These are phyloP conservation scores for Maccullochella peelii DNA, from an alignment of 2,113 vertebrate species.

Conservation along the genomic window DNA sequence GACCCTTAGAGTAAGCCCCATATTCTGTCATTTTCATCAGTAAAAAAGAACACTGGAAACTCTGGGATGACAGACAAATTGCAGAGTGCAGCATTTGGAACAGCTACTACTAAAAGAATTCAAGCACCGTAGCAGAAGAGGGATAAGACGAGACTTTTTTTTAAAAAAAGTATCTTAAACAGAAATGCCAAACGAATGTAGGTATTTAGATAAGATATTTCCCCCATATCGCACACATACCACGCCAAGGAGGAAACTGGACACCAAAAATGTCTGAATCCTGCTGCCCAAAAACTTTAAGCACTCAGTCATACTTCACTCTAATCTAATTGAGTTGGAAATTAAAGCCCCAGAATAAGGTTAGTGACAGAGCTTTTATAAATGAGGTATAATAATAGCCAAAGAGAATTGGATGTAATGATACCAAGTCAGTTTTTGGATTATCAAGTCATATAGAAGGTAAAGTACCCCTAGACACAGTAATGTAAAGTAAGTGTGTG, in stretches of 20 bases:
- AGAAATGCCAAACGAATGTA: conserved; percentile 24
- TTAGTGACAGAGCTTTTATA: conserved; percentile 78
- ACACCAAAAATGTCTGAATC: conserved; percentile 59
- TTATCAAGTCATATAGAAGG: conserved; percentile 17
- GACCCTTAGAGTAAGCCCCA: conserved; percentile 13
- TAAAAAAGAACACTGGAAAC: conserved; percentile 21
- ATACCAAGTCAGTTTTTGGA: conserved; percentile 60
- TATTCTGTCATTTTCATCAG: conserved; percentile 39
- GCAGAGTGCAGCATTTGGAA: conserved; percentile 12
- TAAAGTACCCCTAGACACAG: conserved; percentile 28
- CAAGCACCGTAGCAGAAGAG: conserved; percentile 1
- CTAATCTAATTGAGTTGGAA: conserved; percentile 76
- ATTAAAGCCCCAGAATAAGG: conserved; percentile 77
- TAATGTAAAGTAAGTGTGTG: not conserved
- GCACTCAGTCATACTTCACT: conserved; percentile 72
- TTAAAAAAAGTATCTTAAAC: not conserved
- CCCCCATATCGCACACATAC: conserved; percentile 30
- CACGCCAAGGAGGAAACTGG: conserved; percentile 52
- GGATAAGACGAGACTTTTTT: not conserved
- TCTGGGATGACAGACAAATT: conserved; percentile 35
- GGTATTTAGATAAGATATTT: conserved; percentile 53
- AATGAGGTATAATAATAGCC: conserved; percentile 80
- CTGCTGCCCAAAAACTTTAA: conserved; percentile 49
- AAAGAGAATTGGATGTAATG: conserved; percentile 73
- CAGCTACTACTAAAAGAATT: conserved; percentile 17